A percentile compares a stretch with the other conserved stretches of the same genome.
Conservation (phyloP, 2,113 vertebrate genomes). For the Orientallactaga bullata region DNA sequence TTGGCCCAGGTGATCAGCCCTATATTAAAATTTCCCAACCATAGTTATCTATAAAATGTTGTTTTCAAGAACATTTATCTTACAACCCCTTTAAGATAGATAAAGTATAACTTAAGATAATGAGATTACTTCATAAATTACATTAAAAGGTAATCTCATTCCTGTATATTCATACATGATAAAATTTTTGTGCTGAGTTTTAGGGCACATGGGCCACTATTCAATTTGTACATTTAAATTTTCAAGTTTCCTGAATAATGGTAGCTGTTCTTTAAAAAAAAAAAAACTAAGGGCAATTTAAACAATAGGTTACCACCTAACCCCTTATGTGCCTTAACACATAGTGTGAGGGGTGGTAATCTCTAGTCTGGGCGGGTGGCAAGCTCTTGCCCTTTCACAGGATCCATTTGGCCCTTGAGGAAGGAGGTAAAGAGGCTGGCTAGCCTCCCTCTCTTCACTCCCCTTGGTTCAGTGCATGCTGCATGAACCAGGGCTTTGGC, state of each 20-base stretch:
- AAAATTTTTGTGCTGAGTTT: constrained; percentile 36
- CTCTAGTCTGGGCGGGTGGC: constrained; percentile 24
- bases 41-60: neutral
- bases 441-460: constrained; percentile 39
- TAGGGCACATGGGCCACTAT: constrained; percentile 67
- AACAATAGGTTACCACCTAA: constrained; percentile 82
- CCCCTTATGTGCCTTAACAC: constrained; percentile 88
- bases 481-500: constrained; percentile 32
- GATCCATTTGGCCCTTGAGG: constrained; percentile 6
- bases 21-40: constrained; percentile 30
- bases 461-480: neutral
- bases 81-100: neutral
- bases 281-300: constrained; percentile 77
- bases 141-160: constrained; percentile 27
- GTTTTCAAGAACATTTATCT: constrained; percentile 24
- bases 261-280: constrained; percentile 81
- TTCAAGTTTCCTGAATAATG: constrained; percentile 82
- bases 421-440: constrained; percentile 53
- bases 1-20: neutral
- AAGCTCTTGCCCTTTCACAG: neutral
- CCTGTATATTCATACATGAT: constrained; percentile 22
- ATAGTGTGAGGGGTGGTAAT: constrained; percentile 75
- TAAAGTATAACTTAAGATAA: constrained; percentile 21
- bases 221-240: constrained; percentile 80
- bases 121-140: constrained; percentile 52